Evolutionary conservation across 2,888 invertebrate genomes (phyloP).

Genomic region (Empis livida): DNA sequence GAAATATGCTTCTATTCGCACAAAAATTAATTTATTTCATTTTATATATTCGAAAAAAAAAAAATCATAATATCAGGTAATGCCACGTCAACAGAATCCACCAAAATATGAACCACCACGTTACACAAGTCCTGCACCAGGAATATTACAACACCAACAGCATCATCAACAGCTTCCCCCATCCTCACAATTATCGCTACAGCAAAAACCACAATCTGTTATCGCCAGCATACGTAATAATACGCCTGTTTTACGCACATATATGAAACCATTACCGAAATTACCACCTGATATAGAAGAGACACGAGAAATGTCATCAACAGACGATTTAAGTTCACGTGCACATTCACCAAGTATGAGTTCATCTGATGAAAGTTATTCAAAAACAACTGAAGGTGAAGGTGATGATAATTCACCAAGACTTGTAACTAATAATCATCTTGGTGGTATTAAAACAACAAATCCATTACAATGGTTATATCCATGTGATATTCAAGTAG

Average conservation of each 20-base stretch:
- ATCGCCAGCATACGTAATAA: conserved; percentile 23
- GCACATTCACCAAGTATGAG: conserved; percentile 72
- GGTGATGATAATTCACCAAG: conserved; percentile 34
- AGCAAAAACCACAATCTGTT: conserved; percentile 6
- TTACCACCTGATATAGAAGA: conserved; percentile 39
- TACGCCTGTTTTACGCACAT: conserved; percentile 32
- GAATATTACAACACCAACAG: conserved; percentile 16
- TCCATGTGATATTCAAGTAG: conserved; percentile 48
- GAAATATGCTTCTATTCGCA: too few relatives aligned
- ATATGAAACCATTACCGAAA: conserved; percentile 46
- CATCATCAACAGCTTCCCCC: conserved; percentile 24
- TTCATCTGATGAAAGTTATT: conserved; percentile 75
- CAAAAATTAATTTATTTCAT: too few relatives aligned
- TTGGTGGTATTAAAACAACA: conserved; percentile 21
- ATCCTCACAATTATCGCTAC: conserved; percentile 35
- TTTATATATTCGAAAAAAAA: too few relatives aligned
- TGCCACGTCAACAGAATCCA: conserved; percentile 31
- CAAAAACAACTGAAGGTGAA: conserved; percentile 63
- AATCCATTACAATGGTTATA: conserved; percentile 47
- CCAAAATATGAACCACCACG: conserved; percentile 36
- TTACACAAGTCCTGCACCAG: conserved; percentile 27
- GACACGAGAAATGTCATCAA: conserved; percentile 48
- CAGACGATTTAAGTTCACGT: conserved; percentile 68
- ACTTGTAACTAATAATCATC: conserved; percentile 18
- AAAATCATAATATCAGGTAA: conserved; percentile 18